phyloP scores from a whole-genome alignment of 2,113 vertebrate genomes.

The Saguinus imperator region DNA sequence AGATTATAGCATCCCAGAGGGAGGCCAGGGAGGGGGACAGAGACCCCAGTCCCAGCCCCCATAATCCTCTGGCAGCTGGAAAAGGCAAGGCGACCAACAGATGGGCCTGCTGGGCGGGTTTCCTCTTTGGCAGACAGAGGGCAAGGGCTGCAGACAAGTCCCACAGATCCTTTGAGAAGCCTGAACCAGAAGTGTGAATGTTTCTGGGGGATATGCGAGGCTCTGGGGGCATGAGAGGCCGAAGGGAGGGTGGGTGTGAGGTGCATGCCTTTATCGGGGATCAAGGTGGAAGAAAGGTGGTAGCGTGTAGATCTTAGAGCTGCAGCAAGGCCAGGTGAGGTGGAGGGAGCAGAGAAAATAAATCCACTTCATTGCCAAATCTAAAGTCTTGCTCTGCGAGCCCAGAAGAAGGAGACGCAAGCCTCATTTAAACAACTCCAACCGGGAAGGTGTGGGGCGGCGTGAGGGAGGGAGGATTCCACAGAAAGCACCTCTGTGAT shows the following conservation, averaged over 20 bases:
- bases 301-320: background rate
- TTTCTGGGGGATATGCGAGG: background rate
- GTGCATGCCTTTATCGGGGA: background rate
- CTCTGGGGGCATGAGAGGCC: background rate
- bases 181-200: background rate
- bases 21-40: background rate
- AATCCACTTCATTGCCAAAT: background rate
- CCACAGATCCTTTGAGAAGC: background rate
- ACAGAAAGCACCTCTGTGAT: background rate
- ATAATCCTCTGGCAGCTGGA: background rate
- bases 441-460: background rate
- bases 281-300: accelerated
- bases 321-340: background rate
- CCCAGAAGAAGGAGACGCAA: background rate
- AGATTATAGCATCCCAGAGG: background rate
- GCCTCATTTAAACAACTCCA: background rate
- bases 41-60: background rate
- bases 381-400: background rate
- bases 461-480: background rate
- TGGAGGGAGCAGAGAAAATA: background rate
- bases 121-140: slow-evolving; percentile 62
- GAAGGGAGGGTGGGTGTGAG: accelerated
- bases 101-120: slow-evolving; percentile 66
- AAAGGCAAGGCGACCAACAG: slow-evolving; percentile 48
- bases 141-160: background rate